Conservation (phyloP, 2,888 invertebrate genomes). For the Eristalis arbustorum region DNA sequence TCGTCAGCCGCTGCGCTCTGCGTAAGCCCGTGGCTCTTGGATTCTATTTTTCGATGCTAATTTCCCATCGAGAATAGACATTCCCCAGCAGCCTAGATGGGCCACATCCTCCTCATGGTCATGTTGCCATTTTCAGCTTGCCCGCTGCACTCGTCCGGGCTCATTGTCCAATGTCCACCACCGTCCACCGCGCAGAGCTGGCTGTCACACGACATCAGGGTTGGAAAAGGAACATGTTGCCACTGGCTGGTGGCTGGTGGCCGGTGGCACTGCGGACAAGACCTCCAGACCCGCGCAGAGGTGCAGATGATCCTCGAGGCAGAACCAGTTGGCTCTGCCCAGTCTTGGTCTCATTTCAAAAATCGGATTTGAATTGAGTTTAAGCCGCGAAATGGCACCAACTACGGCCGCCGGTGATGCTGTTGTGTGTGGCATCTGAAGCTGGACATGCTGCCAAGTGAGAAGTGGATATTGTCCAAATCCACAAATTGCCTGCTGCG, state of each 20-base stretch:
- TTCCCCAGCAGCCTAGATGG: constrained; percentile 34
- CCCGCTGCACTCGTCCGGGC: constrained; percentile 31
- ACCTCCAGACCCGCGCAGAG: neutral
- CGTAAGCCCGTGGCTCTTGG: neutral
- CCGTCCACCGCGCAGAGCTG: constrained; percentile 1
- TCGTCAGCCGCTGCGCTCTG: neutral
- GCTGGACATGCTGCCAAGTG: constrained; percentile 20
- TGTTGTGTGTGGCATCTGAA: neutral
- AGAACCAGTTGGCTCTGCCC: constrained; percentile 41
- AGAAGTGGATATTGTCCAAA: constrained; percentile 60
- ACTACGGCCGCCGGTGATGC: constrained; percentile 48
- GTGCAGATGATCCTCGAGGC: constrained; percentile 30
- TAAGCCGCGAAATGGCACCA: constrained; percentile 61
- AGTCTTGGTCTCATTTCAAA: constrained; percentile 66
- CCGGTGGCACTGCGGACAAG: no score
- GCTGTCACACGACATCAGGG: constrained; percentile 52
- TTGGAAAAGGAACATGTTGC: constrained; percentile 47
- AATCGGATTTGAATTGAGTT: constrained; percentile 65
- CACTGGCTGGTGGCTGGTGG: neutral
- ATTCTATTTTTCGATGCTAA: constrained; percentile 69
- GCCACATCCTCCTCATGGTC: constrained; percentile 52
- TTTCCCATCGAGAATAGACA: constrained; percentile 44
- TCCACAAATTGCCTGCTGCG: constrained; percentile 58
- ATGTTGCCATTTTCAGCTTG: constrained; percentile 64
- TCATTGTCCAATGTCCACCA: constrained; percentile 46